Evolutionary conservation across 2,113 vertebrate genomes (phyloP), one percentile per base, ranked within the genome.

Genomic region (Ictidomys tridecemlineatus): DNA sequence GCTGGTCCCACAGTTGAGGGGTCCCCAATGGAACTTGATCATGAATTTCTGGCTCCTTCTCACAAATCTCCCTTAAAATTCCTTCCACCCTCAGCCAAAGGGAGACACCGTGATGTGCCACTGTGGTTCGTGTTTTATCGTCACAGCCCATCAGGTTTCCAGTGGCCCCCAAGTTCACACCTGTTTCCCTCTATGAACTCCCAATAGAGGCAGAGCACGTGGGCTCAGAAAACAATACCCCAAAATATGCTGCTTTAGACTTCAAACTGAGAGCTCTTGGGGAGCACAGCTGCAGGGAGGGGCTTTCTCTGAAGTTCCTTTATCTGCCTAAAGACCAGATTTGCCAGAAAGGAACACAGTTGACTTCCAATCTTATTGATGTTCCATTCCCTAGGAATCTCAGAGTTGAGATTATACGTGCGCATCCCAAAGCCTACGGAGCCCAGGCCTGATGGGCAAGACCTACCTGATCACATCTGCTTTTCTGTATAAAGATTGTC

Each of bases 171-270:
- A 22, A 12, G 70, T 20, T 32, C 65, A 30, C 5, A 0, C 0
- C 5, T 5, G 1, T 24, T 70, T 61, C 73, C 67, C 16, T 24
- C 65, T 4, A 1, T 8, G 42, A 4, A 3, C 28, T 37, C 70
- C 39, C 18, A 2, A 0, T 2, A 17, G 9, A 48, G 10, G 39
- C 4, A 1, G 1, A 17, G 28, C 10, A 8, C 32, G 28, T 74
- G 16, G 51, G 8, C 51, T 87, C 30, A 42, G 24, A 65, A 67
- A 45, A 45, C 42, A 8, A 65, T 20, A 84, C 58, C n/a, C 51
- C 69, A 42, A 72, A 73, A 53, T 48, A 5, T n/a, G 11, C 65
- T 17, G 5, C 14, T 16, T 74, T 12, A 17, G 17, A 11, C 65
- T 26, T 42, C 9, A 26, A 53, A 53, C 51, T 53, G 85, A 58